These are phyloP conservation scores for Macquaria ambigua DNA, from an alignment of 2,113 vertebrate genomes.

Conservation along the genomic window DNA sequence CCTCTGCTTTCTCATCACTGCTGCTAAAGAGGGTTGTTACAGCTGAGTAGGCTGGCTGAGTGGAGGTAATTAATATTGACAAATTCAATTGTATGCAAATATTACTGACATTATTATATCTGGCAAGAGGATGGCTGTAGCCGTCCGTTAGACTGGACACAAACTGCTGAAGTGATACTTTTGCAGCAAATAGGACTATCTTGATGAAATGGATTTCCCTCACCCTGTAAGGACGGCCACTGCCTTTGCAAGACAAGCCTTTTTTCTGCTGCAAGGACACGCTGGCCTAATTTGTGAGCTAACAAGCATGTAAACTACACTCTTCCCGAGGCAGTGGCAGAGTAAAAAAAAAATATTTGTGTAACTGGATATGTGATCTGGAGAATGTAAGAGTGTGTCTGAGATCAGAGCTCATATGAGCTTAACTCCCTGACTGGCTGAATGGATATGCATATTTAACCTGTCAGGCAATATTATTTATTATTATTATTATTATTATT, in stretches of 20 bases:
- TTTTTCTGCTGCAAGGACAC: constrained; percentile 80
- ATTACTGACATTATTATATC: constrained; percentile 46
- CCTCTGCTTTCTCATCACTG: constrained; percentile 29
- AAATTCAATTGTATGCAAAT: constrained; percentile 69
- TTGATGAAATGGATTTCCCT: constrained; percentile 74
- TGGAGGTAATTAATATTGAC: constrained; percentile 58
- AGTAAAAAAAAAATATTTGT: constrained; percentile 59
- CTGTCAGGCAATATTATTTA: constrained; percentile 27
- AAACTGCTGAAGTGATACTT: constrained; percentile 73
- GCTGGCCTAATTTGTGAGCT: constrained; percentile 82
- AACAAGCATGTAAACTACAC: constrained; percentile 81
- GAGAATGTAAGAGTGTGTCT: constrained; percentile 31
- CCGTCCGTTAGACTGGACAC: constrained; percentile 37
- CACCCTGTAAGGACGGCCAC: constrained; percentile 52
- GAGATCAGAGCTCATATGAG: constrained; percentile 36
- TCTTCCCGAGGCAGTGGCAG: constrained; percentile 58
- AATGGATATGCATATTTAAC: constrained; percentile 49
- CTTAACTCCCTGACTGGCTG: constrained; percentile 18
- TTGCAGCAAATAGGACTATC: constrained; percentile 47
- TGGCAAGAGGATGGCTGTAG: constrained; percentile 13
- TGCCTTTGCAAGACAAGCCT: constrained; percentile 72
- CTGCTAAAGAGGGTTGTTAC: constrained; percentile 46
- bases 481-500: too few species aligned
- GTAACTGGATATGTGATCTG: constrained; percentile 47
- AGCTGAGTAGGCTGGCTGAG: constrained; percentile 1